phyloP scores from a whole-genome alignment of 2,888 invertebrate genomes.

The Dimorphilus gyrociliatus region DNA sequence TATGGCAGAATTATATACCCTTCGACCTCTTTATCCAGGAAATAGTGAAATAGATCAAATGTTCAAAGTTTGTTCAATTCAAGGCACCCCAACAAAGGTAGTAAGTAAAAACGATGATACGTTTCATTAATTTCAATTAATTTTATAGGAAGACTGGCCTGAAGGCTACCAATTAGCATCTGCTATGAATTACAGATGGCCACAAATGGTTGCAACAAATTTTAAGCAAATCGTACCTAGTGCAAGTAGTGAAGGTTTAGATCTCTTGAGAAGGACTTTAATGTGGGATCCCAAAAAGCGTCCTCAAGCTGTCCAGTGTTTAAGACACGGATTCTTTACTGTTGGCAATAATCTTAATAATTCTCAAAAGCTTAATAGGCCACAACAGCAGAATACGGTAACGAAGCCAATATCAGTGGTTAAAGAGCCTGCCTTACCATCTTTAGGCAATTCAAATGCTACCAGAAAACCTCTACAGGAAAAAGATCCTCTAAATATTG shows the following conservation, averaged over 20 bases:
- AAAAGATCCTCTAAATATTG: no score
- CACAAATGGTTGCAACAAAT: conserved; percentile 64
- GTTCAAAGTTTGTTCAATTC: conserved; percentile 77
- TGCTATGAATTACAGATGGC: conserved; percentile 88
- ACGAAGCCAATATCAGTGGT: no score
- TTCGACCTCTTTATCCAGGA: conserved; percentile 84
- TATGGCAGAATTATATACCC: conserved; percentile 87
- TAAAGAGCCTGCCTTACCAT: no score
- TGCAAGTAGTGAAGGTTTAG: conserved; percentile 63
- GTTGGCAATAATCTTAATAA: no score
- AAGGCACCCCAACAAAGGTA: conserved; percentile 78
- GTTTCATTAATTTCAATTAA: no score
- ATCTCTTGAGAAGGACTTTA: conserved; percentile 66
- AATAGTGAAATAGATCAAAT: conserved; percentile 91
- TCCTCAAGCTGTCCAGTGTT: conserved; percentile 59
- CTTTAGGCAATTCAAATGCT: no score
- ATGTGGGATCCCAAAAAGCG: conserved; percentile 80
- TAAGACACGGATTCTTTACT: no score
- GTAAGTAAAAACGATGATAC: conserved; percentile 5
- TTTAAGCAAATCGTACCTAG: conserved; percentile 62
- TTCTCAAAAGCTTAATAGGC: no score
- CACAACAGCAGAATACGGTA: no score
- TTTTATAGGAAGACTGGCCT: conserved; percentile 65
- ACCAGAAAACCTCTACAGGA: no score
- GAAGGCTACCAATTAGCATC: conserved; percentile 83